A percentile compares a stretch with the other conserved stretches of the same genome.
These are phyloP conservation scores for Dissostichus mawsoni DNA, from an alignment of 2,113 vertebrate species.

Conservation along the genomic window DNA sequence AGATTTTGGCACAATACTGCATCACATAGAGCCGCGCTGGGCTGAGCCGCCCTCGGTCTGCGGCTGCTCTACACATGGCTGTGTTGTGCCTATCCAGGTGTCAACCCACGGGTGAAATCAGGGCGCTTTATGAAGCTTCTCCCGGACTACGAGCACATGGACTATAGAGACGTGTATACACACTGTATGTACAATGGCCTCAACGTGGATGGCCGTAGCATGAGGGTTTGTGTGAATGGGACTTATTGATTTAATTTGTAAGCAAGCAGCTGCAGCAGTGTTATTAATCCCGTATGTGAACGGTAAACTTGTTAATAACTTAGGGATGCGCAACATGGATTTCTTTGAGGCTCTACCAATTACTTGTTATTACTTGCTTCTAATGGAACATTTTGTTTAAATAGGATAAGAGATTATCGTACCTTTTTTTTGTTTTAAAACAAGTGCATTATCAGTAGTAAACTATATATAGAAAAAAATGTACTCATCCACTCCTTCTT, in stretches of 20 bases:
- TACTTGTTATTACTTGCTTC: no score
- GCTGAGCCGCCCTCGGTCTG: conserved; percentile 12
- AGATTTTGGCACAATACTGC: conserved; percentile 5
- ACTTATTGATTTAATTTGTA: background rate
- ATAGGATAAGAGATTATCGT: no score
- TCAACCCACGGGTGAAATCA: conserved; percentile 93
- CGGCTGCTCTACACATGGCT: conserved; percentile 61
- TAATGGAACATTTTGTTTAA: no score
- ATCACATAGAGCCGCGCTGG: conserved; percentile 17
- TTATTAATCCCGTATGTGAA: conserved; percentile 9
- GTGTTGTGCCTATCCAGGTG: conserved; percentile 89
- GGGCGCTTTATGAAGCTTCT: conserved; percentile 95
- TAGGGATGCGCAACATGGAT: no score
- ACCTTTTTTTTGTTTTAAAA: no score
- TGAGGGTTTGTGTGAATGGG: conserved; percentile 40
- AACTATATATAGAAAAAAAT: no score
- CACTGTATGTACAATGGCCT: conserved; percentile 89
- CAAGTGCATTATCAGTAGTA: no score
- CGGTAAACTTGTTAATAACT: background rate
- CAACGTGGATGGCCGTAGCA: conserved; percentile 31
- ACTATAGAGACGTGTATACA: conserved; percentile 93
- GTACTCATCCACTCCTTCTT: no score
- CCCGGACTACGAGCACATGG: conserved; percentile 94
- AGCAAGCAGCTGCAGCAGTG: conserved; percentile 22
- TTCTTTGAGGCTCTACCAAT: no score